Evolutionary conservation across 2,113 vertebrate genomes (phyloP), one percentile per base, ranked within the genome.

Genomic region (Lota lota): DNA sequence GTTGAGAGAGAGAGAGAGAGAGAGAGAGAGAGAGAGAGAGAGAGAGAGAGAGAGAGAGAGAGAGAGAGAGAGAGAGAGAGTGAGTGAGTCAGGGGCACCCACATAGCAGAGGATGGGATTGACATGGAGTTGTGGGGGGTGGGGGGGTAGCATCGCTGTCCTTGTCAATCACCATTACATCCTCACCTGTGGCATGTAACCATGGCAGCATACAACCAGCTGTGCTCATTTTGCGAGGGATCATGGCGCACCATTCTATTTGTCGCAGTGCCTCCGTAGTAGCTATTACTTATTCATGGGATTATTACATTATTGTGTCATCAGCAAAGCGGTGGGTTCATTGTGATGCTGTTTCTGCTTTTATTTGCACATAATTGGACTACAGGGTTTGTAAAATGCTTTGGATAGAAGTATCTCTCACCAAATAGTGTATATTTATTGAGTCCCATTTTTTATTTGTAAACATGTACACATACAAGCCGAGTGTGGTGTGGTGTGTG

Each of bases 151-250:
- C 77, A 80, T 77, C 71, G 73, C 67, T 22, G 11, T 14, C 75
- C 79, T 56, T 62, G 50, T 19, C 69, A 71, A 36, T 14, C 68
- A 61, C 64, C 81, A 69, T 79, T 77, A 57, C 66, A 82, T 79
- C 79, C 84, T 84, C 79, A 79, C 82, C 79, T 77, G 60, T 28
- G 40, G 40, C 61, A 20, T 22, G 82, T 83, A 80, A 70, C 88
- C 74, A 81, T 80, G 64, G 75, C 4, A 63, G 56, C 21, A 60
- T 12, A 57, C 56, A 57, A 57, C 15, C 28, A 16, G 56, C 18
- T 7, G 56, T 17, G 18, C 56, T 57, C 56, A 33, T 57, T n/a
- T 16, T 18, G 53, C 14, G 58, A 20, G 20, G 14, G n/a, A 12
- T 21, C 19, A 59, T 11, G 58, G 58, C 6, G 20, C 51, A 14